Evolutionary conservation across 2,888 invertebrate genomes (phyloP), one percentile per base, ranked within the genome.

Genomic region (Aleiodes leptofemur): DNA sequence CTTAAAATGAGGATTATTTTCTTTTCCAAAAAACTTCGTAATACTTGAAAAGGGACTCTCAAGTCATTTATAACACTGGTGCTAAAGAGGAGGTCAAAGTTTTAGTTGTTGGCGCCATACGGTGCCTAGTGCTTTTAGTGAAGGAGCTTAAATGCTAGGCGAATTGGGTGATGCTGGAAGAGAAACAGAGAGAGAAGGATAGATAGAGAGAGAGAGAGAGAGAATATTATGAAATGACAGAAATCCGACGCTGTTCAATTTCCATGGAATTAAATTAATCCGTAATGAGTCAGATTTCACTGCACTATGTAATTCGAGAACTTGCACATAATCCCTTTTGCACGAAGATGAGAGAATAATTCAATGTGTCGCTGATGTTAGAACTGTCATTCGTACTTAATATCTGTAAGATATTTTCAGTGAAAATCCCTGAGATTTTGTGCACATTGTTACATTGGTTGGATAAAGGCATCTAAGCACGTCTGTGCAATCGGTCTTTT

Each of bases 21-120:
- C 43, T 14, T 56, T 69, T 16, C 23, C 23, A 6, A 38, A 38
- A 56, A 69, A 69, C 38, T 69, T 56, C 38, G 56, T 55, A 56
- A 51, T 61, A 71, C 75, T 57, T 71, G 51, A 61, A 72, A 61
- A 23, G 23, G 72, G 53, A 61, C 72, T 70, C 74, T 51, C 53
- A 70, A 57, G 73, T 73, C 76, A 79, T 80, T 78, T 78, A 78
- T 76, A 78, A 78, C 72, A 69, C 74, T 69, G 69, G 68, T 53
- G 53, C 57, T 34, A 34, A 55, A 64, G 56, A 48, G 73, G 68
- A 51, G 68, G 74, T 57, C 66, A 51, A 76, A 78, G 68, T 79
- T 79, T 74, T 55, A 76, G 73, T 76, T 76, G 76, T 79, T 79
- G 57, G 71, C 71, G 75, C 59, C 77, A 79, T 73, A 73, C 77